Percentiles rank a stretch among this genome's conserved stretches.
These are phyloP conservation scores for Rhagonycha fulva DNA, from an alignment of 2,888 invertebrate species.

Conservation along the genomic window DNA sequence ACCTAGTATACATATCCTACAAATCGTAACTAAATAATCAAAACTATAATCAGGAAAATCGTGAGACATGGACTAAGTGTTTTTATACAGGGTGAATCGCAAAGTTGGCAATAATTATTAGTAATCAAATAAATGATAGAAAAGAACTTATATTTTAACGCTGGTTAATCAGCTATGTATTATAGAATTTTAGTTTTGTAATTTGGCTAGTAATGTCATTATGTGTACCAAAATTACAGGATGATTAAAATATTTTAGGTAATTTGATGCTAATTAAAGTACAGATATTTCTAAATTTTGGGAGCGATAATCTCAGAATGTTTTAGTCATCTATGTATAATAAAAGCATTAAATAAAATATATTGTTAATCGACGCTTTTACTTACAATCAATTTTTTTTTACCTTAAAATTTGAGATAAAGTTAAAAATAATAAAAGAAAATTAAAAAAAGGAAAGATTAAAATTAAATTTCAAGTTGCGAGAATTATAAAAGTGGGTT, in stretches of 20 bases:
- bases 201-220: slow-evolving; percentile 37
- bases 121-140: slow-evolving; percentile 33
- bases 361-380: not conserved
- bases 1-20: slow-evolving; percentile 19
- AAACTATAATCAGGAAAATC: slow-evolving; percentile 9
- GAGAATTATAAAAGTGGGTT: too few species aligned
- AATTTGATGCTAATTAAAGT: not conserved
- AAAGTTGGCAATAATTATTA: slow-evolving; percentile 44
- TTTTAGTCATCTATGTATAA: not conserved
- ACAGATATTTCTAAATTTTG: not conserved
- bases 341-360: not conserved
- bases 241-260: slow-evolving; percentile 16
- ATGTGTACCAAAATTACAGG: slow-evolving; percentile 21
- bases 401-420: not conserved
- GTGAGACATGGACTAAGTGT: slow-evolving; percentile 17
- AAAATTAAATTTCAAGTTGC: too few species aligned
- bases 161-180: slow-evolving; percentile 38
- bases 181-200: slow-evolving; percentile 46
- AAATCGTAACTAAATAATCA: slow-evolving; percentile 8
- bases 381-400: not conserved
- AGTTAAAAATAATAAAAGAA: too few species aligned
- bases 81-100: slow-evolving; percentile 36
- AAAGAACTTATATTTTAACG: slow-evolving; percentile 34
- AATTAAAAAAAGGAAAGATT: too few species aligned
- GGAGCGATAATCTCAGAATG: not conserved